Base-by-base conservation (phyloP, 2,797 vertebrate genomes). In the Arnoldichthys spilopterus region DNA sequence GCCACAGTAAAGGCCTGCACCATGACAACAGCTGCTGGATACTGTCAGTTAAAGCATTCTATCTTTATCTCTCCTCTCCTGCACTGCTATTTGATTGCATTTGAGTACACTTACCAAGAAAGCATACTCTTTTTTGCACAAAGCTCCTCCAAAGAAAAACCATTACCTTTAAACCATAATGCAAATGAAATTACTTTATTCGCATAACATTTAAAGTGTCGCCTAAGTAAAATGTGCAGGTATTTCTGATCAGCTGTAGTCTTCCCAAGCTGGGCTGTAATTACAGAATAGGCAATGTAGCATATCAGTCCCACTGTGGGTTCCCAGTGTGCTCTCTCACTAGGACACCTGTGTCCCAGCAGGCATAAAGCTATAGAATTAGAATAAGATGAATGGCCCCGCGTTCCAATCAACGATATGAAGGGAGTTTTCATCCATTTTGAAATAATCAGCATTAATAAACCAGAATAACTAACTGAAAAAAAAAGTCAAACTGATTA, bases 1-100 rank as follows among this genome's bases (percentile, higher is more conserved):
- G 90, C 88, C 88, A 90, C 70, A 1, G 83, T 90, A 94, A 86
- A 93, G 92, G 91, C 92, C 90, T 72, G 76, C 78, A 37, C 85
- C 84, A 88, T 88, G 88, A 88, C 83, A 85, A 91, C 90, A 86
- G 90, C 86, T 86, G 87, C 78, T 87, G 88, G 86, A 90, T 89
- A 84, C 84, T 82, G 83, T 88, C 66, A 81, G 83, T 82, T 78
- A 67, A 58, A n/a, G 61, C n/a, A 24, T 84, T 81, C 53, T 77
- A 62, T 80, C 58, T 82, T 75, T 78, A 82, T 80, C 61, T 37
- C 22, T 37, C 45, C 24, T 26, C 16, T 80, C 54, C 32, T 40
- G 28, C 28, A 70, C 15, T 76, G 28, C 64, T 68, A 54, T 78
- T 28, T 74, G 24, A 18, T 47, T 59, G n/a, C 24, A 20, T 16